Evolutionary conservation across 1,140 invertebrate species (phyloP), one percentile per base, ranked within the genome.

Genomic region (Coenobita brevimanus): DNA sequence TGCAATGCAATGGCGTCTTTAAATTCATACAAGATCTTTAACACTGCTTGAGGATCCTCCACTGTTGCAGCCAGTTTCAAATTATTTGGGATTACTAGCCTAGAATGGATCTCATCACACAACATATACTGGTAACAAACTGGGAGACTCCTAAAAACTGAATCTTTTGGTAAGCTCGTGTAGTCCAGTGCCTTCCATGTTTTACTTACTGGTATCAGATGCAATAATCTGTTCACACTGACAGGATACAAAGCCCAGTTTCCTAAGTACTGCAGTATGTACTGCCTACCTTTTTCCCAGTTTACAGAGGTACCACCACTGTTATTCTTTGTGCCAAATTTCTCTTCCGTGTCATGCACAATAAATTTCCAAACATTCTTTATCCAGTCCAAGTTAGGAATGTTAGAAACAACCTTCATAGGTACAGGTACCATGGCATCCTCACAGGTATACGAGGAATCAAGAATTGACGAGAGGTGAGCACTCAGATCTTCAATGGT

Each of bases 211-310:
- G 79, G 17, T 30, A 67, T 46, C 2, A 82, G 36, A 43, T 27
- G 64, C 33, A n/a, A 17, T 27, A n/a, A 6, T 0, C 38, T n/a
- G 24, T 24, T 43, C 8, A 64, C 13, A 3, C 15, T 67, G 6
- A 67, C 3, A 38, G 79, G 79, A 17, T 82, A 82, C 36, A 82
- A 46, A 38, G 79, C 33, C 60, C 60, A 82, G 2, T 82, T 30
- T 30, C 79, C 79, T 6, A 82, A 38, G 46, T 30, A n/a, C 1
- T 13, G 27, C 36, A 67, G 3, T 21, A 82, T 64, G 60, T 82
- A 67, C 27, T 82, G 3, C 33, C 43, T 82, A 13, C 3, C 38
- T 15, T 38, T 13, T 60, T 30, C 60, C 60, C 60, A 82, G 13
- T 43, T 50, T 21, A 46, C 6, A n/a, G n/a, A n/a, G n/a, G n/a